Percentiles rank a stretch among this genome's conserved stretches.
Evolutionary conservation across 2,888 invertebrate species (phyloP).

Genomic region (Eurytoma adleriae): DNA sequence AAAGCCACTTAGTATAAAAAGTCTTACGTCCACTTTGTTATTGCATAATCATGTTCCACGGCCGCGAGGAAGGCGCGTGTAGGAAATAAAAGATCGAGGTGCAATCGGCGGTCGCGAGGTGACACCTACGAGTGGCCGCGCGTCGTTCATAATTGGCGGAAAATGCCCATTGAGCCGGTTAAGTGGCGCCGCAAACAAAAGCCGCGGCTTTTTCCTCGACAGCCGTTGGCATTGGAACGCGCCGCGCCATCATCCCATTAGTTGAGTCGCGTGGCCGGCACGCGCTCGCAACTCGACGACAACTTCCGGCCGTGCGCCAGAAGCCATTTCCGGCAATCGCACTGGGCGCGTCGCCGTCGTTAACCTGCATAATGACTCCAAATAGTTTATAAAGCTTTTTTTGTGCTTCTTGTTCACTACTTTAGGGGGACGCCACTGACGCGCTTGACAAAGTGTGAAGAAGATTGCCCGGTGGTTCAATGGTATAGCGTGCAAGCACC

Average conservation of each 20-base stretch:
- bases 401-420: background rate
- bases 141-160: constrained; percentile 34
- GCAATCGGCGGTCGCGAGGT: background rate
- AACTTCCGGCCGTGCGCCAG: constrained; percentile 64
- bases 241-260: constrained; percentile 63
- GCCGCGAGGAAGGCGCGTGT: no score
- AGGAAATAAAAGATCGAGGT: no score
- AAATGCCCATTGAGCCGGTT: background rate
- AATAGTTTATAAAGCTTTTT: background rate
- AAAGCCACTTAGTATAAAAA: background rate
- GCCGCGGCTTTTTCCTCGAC: background rate
- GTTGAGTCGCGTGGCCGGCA: constrained; percentile 69
- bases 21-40: no score
- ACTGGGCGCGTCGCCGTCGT: constrained; percentile 15
- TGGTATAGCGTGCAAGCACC: background rate
- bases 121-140: constrained; percentile 8
- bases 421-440: background rate
- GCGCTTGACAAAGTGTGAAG: background rate
- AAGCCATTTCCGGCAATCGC: constrained; percentile 30
- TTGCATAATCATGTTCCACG: no score
- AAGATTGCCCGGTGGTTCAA: no score
- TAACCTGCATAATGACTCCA: constrained; percentile 45
- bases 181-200: background rate
- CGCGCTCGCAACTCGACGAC: constrained; percentile 66
- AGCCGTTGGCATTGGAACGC: constrained; percentile 14